Evolutionary conservation across 1,140 invertebrate species (phyloP), one percentile per base, ranked within the genome.

Genomic region (Heliothis virescens): DNA sequence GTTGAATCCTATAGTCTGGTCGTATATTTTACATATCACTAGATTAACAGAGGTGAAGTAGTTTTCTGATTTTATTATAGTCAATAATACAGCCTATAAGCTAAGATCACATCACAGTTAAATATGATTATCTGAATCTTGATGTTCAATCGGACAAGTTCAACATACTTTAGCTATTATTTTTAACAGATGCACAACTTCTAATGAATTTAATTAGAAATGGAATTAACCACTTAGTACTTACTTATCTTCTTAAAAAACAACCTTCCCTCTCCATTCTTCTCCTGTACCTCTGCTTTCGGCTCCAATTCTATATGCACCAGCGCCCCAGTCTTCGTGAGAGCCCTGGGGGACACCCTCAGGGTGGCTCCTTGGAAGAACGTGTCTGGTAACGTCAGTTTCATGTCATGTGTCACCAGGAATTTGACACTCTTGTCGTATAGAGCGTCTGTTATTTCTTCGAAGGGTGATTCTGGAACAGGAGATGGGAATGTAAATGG

Each of bases 241-340:
- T 96, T 95, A 97, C 97, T 96, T 78, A 97, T 95, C 95, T 97
- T 97, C 85, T 98, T 97, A 83, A 97, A 96, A 83, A 97, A 96
- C 63, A 97, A 92, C 75, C 97, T 95, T 47, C 96, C 96, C 53
- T 96, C 90, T 16, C 95, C 95, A 11, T 80, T 74, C 10, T 87
- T 84, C 55, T 90, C 94, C 67, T 89, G 95, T 52, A 96, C 96
- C 59, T 96, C 95, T 11, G 97, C 94, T 65, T 89, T 95, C 52
- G 96, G 96, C 60, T 96, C 95, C 12, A 97, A 93, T 85, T 98
- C 97, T 59, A 98, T 86, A 77, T 97, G 96, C 4, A 97, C 94
- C 9, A 98, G 88, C 0, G 97, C 96, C 0, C 97, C 97, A 73
- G 96, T 96, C 55, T 96, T 96, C 59, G 97, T 97, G 11, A 97